Evolutionary conservation across 2,797 vertebrate genomes (phyloP).

Genomic region (Loriculus beryllinus): DNA sequence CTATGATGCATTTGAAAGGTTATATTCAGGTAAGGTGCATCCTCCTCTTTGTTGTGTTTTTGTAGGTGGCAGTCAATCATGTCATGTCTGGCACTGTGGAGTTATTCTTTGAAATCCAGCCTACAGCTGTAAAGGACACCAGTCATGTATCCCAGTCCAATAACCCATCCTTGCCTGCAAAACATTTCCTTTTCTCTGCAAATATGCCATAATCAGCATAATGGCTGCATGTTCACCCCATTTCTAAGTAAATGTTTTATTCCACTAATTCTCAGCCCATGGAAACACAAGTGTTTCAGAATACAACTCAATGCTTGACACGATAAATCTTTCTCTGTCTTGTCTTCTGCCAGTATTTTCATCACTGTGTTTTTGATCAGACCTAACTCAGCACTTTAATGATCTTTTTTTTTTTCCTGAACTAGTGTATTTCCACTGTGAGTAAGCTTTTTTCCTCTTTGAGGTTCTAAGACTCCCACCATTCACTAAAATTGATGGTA

Average conservation of each 20-base stretch:
- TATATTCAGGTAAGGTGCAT: background rate
- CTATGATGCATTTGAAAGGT: background rate
- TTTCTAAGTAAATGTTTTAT: constrained; percentile 8
- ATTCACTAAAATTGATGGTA: constrained; percentile 29
- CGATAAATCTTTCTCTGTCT: constrained; percentile 29
- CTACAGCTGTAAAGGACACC: background rate
- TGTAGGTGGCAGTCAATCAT: background rate
- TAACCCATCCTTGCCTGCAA: background rate
- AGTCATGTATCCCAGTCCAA: background rate
- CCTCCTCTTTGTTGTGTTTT: background rate
- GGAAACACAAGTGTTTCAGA: constrained; percentile 28
- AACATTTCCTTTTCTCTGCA: background rate
- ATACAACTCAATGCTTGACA: background rate
- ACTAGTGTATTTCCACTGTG: constrained; percentile 29
- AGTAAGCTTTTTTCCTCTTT: constrained; percentile 50
- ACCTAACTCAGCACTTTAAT: constrained; percentile 34
- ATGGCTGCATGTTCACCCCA: background rate
- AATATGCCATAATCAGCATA: background rate
- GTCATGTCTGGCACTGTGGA: background rate
- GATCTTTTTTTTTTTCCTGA: background rate
- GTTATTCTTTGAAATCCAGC: background rate
- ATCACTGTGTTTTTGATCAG: constrained; percentile 56
- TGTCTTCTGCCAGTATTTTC: constrained; percentile 38
- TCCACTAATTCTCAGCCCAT: constrained; percentile 3
- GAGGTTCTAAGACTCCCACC: constrained; percentile 22